Base-by-base conservation (phyloP, 2,113 vertebrate genomes). In the Trochalopteron elliotii region DNA sequence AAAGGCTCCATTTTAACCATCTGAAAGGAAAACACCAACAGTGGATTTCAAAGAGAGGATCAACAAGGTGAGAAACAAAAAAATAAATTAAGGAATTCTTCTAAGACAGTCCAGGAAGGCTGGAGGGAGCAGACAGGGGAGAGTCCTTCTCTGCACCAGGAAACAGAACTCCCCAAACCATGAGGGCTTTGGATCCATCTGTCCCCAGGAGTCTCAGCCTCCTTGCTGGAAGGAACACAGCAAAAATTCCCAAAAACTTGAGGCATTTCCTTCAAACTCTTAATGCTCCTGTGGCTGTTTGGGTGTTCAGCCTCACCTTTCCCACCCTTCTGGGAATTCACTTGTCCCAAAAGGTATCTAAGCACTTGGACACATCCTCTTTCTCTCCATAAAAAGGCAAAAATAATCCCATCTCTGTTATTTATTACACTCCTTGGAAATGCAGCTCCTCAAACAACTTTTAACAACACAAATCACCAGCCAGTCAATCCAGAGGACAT, bases 1-100 rank as follows among this genome's bases (percentile, higher is more conserved):
- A 92, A 83, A 88, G 37, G 90, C 61, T 95, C 87, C 92, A 86
- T 92, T 92, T 94, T 88, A 88, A 60, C 83, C 8, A 28, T 17
- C 45, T 28, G n/a, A 74, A 92, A 92, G 35, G 40, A 69, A 84
- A 93, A 67, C 19, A 59, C 78, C 67, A 50, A 39, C 68, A 45
- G 30, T 55, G 20, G 64, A 27, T 59, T 80, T 55, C 33, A 67
- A 78, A 92, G 52, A 68, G 61, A 63, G n/a, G n/a, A 69, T 18
- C 71, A 31, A 15, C 39, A 52, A 76, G 71, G 76, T 47, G 49
- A 83, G 25, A 49, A 76, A 57, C 19, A 23, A 33, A 49, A 49
- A 80, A 44, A 30, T 3, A 35, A 80, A 81, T 15, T 0, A 15
- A 52, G 17, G 25, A 24, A 60, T 64, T 69, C 56, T 15, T 19